Evolutionary conservation across 2,888 invertebrate genomes (phyloP), one percentile per base, ranked within the genome.

Genomic region (Acanthococcus lagerstroemiae): DNA sequence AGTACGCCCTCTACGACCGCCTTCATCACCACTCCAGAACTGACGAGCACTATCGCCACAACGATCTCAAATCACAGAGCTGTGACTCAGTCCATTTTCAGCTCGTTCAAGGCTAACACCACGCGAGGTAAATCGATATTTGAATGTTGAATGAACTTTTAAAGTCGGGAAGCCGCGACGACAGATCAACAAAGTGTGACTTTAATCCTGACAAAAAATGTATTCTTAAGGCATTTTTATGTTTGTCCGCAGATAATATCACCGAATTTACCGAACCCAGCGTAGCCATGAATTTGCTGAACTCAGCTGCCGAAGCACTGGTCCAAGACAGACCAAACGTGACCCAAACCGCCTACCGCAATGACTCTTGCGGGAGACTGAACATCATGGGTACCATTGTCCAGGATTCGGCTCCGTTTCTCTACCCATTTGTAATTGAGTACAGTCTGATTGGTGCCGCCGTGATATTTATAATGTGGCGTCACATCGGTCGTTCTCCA

Each of bases 381-480:
- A 89, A 90, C 74, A 92, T 91, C 73, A 93, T 94, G 92, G 93
- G 93, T 52, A 88, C 86, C 55, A 92, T 94, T 72, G 92, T 94
- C 7, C 85, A 89, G 73, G 93, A 93, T 75, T 89, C 95, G 0
- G 91, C 95, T 9, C 95, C 95, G 0, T 95, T 93, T 77, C 81
- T 95, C 58, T 96, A 91, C 78, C 95, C 95, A 0, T 95, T 95
- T 78, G 93, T 94, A 74, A 91, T 95, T 73, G 92, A 95, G 76
- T 95, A 95, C 78, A 93, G 94, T 69, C 80, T 95, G 70, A 93
- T 96, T 74, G 94, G 94, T 21, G 93, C 95, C 57, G 92, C 94
- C 60, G 94, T 95, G 46, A 87, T 95, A 73, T 95, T 92, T 76
- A 90, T 94, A 61, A 95, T 95, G 91, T 95, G 95, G 95, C 88